These are phyloP conservation scores for Eublepharis macularius DNA, from an alignment of 2,113 vertebrate species.

Conservation along the genomic window DNA sequence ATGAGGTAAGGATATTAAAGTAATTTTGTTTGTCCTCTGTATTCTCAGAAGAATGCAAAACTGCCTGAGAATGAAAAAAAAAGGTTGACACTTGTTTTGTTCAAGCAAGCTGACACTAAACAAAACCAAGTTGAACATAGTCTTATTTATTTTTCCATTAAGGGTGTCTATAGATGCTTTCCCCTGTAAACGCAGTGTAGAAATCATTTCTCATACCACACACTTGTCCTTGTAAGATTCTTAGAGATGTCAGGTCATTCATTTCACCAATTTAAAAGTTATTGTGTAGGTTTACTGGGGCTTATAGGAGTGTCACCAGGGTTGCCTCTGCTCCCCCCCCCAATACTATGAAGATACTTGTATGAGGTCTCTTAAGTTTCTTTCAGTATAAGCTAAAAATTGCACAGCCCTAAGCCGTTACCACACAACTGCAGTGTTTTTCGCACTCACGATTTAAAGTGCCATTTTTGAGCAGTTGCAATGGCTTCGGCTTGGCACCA, in stretches of 20 bases:
- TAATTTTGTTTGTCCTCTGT: neutral
- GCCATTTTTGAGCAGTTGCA: too few relatives aligned
- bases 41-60: slow-evolving; percentile 2
- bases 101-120: too few relatives aligned
- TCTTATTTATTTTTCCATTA: neutral
- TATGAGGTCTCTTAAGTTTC: too few relatives aligned
- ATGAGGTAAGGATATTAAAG: neutral
- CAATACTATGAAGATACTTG: neutral
- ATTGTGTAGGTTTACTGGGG: too few relatives aligned
- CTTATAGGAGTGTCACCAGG: neutral
- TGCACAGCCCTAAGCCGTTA: too few relatives aligned
- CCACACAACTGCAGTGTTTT: too few relatives aligned
- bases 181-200: neutral
- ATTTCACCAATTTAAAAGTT: neutral
- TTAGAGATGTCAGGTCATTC: neutral
- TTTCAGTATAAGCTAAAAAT: too few relatives aligned
- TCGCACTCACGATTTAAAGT: too few relatives aligned
- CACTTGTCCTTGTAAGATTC: too few relatives aligned
- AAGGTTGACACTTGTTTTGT: neutral
- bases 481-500: too few relatives aligned
- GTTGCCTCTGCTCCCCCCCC: neutral
- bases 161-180: neutral
- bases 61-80: neutral
- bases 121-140: too few relatives aligned
- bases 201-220: neutral